Base-by-base conservation (phyloP, 2,113 vertebrate species). In the Chionodraco myersi region DNA sequence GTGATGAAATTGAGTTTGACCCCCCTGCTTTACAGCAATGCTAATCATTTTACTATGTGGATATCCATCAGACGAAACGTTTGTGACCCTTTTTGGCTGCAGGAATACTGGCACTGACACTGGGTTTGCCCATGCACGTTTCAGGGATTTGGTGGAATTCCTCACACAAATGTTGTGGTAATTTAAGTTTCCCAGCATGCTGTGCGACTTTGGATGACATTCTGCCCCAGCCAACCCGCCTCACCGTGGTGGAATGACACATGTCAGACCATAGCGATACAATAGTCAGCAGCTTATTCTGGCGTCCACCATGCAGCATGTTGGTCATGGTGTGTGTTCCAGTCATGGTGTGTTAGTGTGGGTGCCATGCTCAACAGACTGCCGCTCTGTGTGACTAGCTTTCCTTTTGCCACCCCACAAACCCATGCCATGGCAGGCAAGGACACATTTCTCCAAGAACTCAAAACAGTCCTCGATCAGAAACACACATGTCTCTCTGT, bases 241-340 rank as follows among this genome's bases (percentile, higher is more conserved):
- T 84, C 87, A 21, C 83, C 54, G 82, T 85, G 84, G 79, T 77
- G 63, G 69, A 71, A 48, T 77, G 89, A 74, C 0, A 0, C 66
- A 47, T 82, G 86, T 89, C 85, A 79, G 74, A 77, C 76, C 72
- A 23, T 54, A 72, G 86, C 66, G 84, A 80, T 80, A 66, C 85
- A 83, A 78, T 67, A 92, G 86, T 91, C 91, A 90, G 90, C 89
- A 89, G 86, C 89, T 87, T 89, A 85, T 87, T 86, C 82, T 81
- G 88, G 86, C 85, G 83, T 80, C 80, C 58, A 30, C 75, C 63
- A 51, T 21, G 72, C 86, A 80, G 73, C 85, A 77, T 72, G 86
- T 88, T 86, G 90, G 81, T 88, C 85, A 88, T 72, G 75, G 84
- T 80, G 75, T 88, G 88, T 88, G 79, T 86, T 88, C 82, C 82